A percentile compares a stretch with the other conserved stretches of the same genome.
Evolutionary conservation across 1,140 invertebrate genomes (phyloP).

Genomic region (Brachionus manjavacas): DNA sequence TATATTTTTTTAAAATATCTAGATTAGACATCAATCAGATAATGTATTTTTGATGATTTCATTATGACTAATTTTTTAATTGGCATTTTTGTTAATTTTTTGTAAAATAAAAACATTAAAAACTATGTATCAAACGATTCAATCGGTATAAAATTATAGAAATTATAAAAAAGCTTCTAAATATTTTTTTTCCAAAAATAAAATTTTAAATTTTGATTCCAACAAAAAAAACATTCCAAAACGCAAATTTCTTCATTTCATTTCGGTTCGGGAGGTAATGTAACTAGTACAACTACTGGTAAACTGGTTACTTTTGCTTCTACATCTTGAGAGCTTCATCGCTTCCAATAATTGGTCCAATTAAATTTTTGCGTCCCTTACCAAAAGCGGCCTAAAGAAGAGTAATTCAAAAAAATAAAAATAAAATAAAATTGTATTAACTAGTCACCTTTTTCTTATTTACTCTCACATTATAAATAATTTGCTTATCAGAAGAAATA

Average conservation of each 20-base stretch:
- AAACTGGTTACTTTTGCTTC: not conserved
- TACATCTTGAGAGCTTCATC: conserved; percentile 30
- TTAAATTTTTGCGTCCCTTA: not conserved
- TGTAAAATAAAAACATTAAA: no score
- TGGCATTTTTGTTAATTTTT: no score
- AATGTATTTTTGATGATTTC: no score
- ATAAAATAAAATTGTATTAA: not conserved
- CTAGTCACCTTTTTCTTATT: conserved; percentile 9
- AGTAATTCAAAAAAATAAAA: not conserved
- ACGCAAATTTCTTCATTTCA: not conserved
- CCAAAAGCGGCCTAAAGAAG: not conserved
- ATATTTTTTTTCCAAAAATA: not conserved
- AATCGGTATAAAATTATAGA: no score
- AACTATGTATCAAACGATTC: no score
- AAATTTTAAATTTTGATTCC: not conserved
- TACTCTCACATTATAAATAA: not conserved
- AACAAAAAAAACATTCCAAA: not conserved
- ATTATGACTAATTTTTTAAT: no score
- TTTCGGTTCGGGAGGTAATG: not conserved
- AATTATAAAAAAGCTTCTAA: no score
- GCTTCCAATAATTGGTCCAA: not conserved
- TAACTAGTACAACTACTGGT: not conserved
- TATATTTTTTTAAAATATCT: no score
- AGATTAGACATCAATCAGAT: no score
- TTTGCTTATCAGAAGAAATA: conserved; percentile 31